phyloP scores from a whole-genome alignment of 2,797 vertebrate genomes.

The Liasis olivaceus region DNA sequence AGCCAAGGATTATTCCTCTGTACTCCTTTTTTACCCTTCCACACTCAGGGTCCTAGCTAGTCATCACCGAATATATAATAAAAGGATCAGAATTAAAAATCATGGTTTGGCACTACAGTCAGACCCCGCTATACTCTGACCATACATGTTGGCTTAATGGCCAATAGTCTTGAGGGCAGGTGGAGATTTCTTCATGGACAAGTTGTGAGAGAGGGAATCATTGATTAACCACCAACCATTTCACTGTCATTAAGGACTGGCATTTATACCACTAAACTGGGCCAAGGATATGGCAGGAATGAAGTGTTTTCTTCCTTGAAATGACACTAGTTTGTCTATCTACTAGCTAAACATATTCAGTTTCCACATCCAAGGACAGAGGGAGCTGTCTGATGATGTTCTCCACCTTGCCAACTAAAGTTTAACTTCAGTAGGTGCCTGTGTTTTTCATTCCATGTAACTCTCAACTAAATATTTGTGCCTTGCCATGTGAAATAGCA shows the following conservation, averaged over 20 bases:
- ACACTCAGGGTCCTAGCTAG: background rate
- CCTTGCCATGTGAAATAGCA: conserved; percentile 6
- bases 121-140: background rate
- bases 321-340: background rate
- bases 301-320: background rate
- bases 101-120: background rate
- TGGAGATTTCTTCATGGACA: background rate
- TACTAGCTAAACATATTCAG: background rate
- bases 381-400: background rate
- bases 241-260: background rate
- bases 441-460: background rate
- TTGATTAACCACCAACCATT: background rate
- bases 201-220: background rate
- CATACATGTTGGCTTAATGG: background rate
- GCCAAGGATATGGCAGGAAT: background rate
- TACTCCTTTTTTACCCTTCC: background rate
- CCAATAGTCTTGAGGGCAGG: background rate
- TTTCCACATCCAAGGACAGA: background rate
- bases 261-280: background rate
- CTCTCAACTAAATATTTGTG: conserved; percentile 33
- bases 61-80: background rate
- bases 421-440: background rate
- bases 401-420: conserved; percentile 5
- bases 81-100: background rate
- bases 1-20: background rate